These are phyloP conservation scores for Drosophila subsilvestris DNA, from an alignment of 2,888 invertebrate genomes.

Conservation along the genomic window DNA sequence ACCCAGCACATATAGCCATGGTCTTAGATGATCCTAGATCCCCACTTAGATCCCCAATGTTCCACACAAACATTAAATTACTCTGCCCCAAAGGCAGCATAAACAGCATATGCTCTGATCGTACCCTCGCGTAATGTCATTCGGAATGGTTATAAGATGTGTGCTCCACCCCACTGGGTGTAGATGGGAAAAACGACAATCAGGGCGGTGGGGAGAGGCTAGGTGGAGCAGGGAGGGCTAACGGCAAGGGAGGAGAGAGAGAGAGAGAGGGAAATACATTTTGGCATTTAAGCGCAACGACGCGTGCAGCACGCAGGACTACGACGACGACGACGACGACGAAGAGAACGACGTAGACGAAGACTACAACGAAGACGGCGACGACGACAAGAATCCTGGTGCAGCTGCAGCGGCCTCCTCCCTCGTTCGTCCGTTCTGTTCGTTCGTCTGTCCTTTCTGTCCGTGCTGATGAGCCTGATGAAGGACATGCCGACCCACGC, in stretches of 20 bases:
- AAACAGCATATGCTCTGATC: background rate
- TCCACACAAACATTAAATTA: no score
- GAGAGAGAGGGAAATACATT: constrained; percentile 55
- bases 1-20: no score
- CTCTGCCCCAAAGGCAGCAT: background rate
- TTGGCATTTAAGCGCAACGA: constrained; percentile 75
- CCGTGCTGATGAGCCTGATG: constrained; percentile 69
- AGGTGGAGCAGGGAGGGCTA: background rate
- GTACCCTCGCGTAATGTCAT: background rate
- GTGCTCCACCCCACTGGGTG: no score
- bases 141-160: constrained; percentile 19
- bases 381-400: constrained; percentile 15
- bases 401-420: constrained; percentile 15
- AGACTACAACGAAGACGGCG: constrained; percentile 3
- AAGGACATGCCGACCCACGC: constrained; percentile 54
- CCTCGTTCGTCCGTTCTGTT: background rate
- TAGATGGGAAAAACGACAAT: constrained; percentile 34
- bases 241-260: background rate
- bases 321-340: constrained; percentile 30
- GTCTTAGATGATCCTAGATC: no score
- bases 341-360: constrained; percentile 21
- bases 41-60: no score
- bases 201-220: no score
- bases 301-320: constrained; percentile 75
- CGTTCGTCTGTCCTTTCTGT: background rate